Evolutionary conservation across 2,797 vertebrate genomes (phyloP), one percentile per base, ranked within the genome.

Genomic region (Acipenser ruthenus): DNA sequence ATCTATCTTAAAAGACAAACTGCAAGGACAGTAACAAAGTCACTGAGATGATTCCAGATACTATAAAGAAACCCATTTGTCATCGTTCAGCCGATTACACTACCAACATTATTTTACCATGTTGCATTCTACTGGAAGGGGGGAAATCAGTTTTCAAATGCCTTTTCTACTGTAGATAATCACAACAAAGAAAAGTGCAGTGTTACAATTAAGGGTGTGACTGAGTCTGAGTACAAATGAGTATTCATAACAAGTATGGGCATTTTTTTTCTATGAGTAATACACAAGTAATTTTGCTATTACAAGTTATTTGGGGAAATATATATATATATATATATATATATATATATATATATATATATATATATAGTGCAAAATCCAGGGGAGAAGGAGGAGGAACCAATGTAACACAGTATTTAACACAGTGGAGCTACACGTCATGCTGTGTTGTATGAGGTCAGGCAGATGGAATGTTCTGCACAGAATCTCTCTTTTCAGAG

Each of bases 1-100:
- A 72, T 67, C 53, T 60, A 69, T 72, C 72, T 75, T 60, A 15
- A 66, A 79, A 69, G 73, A 74, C 70, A 83, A 82, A 86, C 77
- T 77, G 83, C 81, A 87, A 90, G 85, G 86, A 77, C 84, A 83
- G 66, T 69, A 74, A 66, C 77, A 86, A 84, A 82, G 84, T 85
- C 81, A 73, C 71, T 71, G 60, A 73, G 73, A 78, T 71, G 79
- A 76, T 77, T 73, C 69, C 72, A 75, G 78, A 76, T 74, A 76
- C 76, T 72, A 75, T 72, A 80, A 81, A 79, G 80, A 68, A 81
- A 77, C 78, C 80, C 78, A 86, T 88, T 86, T 84, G 81, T 86
- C 86, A 85, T 77, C 81, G 80, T 71, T 82, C 73, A 74, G 79
- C 71, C 76, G 70, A 83, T 84, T 85, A 83, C 70, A 65, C 71